Evolutionary conservation across 2,113 vertebrate species (phyloP).

Genomic region (Phycodurus eques): DNA sequence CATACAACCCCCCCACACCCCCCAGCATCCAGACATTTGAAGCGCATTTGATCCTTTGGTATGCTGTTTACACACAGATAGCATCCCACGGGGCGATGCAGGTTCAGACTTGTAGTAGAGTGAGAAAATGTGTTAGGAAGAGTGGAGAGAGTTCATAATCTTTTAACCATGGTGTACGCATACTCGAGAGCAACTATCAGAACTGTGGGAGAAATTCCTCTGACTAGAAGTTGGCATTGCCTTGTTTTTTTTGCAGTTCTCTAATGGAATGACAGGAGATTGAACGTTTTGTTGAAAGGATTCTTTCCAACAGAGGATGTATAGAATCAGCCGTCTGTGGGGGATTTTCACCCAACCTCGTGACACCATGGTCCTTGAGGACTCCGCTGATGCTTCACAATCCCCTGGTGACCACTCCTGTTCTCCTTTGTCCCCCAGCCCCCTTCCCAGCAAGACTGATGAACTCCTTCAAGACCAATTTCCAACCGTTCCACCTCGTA

Average conservation of each 20-base stretch:
- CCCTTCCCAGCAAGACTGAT: slow-evolving; percentile 21
- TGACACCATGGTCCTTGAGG: neutral
- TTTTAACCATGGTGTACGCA: neutral
- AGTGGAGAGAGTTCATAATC: neutral
- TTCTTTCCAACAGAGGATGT: slow-evolving; percentile 16
- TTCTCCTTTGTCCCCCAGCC: slow-evolving; percentile 24
- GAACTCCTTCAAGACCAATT: slow-evolving; percentile 34
- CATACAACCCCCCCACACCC: neutral
- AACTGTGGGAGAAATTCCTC: neutral
- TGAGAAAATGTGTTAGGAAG: slow-evolving; percentile 4
- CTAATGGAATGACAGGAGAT: neutral
- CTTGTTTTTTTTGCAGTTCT: neutral
- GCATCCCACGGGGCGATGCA: slow-evolving; percentile 10
- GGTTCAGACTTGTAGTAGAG: slow-evolving; percentile 36
- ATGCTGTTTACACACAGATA: slow-evolving; percentile 24
- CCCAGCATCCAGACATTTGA: neutral
- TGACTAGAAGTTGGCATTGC: neutral
- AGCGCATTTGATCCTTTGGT: slow-evolving; percentile 4
- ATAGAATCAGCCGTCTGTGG: slow-evolving; percentile 22
- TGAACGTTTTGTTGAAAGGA: neutral
- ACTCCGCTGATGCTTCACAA: slow-evolving; percentile 12
- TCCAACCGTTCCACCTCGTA: slow-evolving; percentile 51
- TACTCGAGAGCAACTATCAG: neutral
- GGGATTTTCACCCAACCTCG: slow-evolving; percentile 18
- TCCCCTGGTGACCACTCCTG: slow-evolving; percentile 19